These are phyloP conservation scores for Pseudois nayaur DNA, from an alignment of 2,113 vertebrate species.

Conservation along the genomic window DNA sequence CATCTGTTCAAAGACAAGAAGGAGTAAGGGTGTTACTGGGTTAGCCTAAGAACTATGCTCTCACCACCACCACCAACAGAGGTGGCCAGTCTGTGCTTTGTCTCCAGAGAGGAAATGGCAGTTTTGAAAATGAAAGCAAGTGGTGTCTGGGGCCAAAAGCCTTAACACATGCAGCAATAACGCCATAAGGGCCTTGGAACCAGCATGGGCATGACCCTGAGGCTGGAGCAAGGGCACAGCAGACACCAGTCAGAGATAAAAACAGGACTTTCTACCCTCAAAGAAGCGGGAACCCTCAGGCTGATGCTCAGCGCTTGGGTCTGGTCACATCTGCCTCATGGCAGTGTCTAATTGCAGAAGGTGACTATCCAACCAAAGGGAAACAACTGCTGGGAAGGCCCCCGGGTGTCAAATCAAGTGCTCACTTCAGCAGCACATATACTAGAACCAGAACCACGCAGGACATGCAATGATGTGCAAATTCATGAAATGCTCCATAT, in stretches of 20 bases:
- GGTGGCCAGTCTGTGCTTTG: not conserved
- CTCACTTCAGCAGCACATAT: not conserved
- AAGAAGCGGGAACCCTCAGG: not conserved
- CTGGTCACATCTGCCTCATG: not conserved
- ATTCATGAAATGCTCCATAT: not conserved
- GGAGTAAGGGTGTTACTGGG: not conserved
- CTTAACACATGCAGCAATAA: not conserved
- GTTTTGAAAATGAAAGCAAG: not conserved
- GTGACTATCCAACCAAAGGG: not conserved
- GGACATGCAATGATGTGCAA: not conserved
- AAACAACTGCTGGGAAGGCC: not conserved
- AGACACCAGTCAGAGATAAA: not conserved
- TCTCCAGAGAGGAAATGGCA: not conserved
- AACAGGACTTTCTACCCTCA: not conserved
- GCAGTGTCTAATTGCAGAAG: not conserved
- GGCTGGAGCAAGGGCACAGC: not conserved
- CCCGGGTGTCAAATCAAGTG: not conserved
- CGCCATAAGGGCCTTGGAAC: not conserved
- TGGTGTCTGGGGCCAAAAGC: not conserved
- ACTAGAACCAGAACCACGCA: not conserved
- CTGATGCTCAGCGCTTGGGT: not conserved
- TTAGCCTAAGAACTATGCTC: not conserved
- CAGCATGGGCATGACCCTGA: not conserved
- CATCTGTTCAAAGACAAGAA: slow-evolving; percentile 83
- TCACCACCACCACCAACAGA: not conserved